A percentile compares a stretch with the other conserved stretches of the same genome.
These are phyloP conservation scores for Apis mellifera DNA, from an alignment of 1,140 invertebrate species.

Conservation along the genomic window Amel_HAv3.1 CM009939.2:7521001-7521500, in stretches of 20 bases:
- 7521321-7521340: background rate
- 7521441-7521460: background rate
- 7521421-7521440: too few relatives aligned
- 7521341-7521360: background rate
- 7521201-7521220: background rate
- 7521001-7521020: background rate
- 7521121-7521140: slow-evolving; percentile 2
- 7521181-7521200: background rate
- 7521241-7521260: background rate
- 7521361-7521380: background rate
- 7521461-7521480: background rate
- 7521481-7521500: background rate
- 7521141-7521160: background rate
- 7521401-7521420: background rate
- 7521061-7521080: background rate
- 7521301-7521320: background rate
- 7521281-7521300: background rate
- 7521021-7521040: background rate
- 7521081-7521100: background rate
- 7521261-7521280: background rate
- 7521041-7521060: background rate
- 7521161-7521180: background rate
- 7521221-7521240: background rate
- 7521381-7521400: background rate
- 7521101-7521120: too few relatives aligned